A percentile compares a stretch with the other conserved stretches of the same genome.
Evolutionary conservation across 1,140 invertebrate genomes (phyloP).

Genomic region (Brachionus paranguensis): DNA sequence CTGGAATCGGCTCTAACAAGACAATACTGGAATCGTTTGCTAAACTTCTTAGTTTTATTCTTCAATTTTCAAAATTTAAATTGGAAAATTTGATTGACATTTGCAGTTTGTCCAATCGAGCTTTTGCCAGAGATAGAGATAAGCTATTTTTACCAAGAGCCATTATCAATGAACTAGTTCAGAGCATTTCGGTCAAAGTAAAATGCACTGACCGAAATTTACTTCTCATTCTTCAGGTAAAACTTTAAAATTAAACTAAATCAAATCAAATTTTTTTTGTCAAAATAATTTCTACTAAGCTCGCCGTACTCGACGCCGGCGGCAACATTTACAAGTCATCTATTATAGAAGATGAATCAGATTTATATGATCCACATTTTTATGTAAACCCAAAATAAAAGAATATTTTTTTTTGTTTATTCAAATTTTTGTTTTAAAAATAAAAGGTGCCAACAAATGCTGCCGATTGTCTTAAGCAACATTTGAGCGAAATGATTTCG

Average conservation of each 20-base stretch:
- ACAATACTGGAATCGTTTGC: slow-evolving; percentile 86
- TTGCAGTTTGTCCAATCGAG: slow-evolving; percentile 78
- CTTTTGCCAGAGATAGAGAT: slow-evolving; percentile 79
- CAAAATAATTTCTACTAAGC: slow-evolving; percentile 45
- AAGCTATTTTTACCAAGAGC: slow-evolving; percentile 81
- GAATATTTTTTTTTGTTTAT: neutral
- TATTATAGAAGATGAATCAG: slow-evolving; percentile 29
- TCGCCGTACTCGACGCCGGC: slow-evolving; percentile 67
- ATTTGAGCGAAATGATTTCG: slow-evolving; percentile 86
- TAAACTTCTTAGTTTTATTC: slow-evolving; percentile 80
- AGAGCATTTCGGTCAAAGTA: slow-evolving; percentile 88
- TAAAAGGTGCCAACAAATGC: slow-evolving; percentile 68
- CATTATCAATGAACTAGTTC: slow-evolving; percentile 84
- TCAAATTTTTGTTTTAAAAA: no score
- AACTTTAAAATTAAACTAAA: slow-evolving; percentile 40
- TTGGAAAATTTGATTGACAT: slow-evolving; percentile 79
- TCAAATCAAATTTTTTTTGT: neutral
- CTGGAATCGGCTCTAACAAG: slow-evolving; percentile 60
- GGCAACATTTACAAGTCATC: slow-evolving; percentile 60
- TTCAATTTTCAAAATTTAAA: slow-evolving; percentile 78
- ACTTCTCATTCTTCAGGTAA: slow-evolving; percentile 76
- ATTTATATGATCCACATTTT: slow-evolving; percentile 35
- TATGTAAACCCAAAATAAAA: neutral
- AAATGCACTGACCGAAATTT: slow-evolving; percentile 88
- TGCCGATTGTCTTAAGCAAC: slow-evolving; percentile 82